Percentiles rank a stretch among this genome's conserved stretches.
These are phyloP conservation scores for Typhlichthys eigenmanni DNA, from an alignment of 2,797 vertebrate genomes.

Conservation along the genomic window DNA sequence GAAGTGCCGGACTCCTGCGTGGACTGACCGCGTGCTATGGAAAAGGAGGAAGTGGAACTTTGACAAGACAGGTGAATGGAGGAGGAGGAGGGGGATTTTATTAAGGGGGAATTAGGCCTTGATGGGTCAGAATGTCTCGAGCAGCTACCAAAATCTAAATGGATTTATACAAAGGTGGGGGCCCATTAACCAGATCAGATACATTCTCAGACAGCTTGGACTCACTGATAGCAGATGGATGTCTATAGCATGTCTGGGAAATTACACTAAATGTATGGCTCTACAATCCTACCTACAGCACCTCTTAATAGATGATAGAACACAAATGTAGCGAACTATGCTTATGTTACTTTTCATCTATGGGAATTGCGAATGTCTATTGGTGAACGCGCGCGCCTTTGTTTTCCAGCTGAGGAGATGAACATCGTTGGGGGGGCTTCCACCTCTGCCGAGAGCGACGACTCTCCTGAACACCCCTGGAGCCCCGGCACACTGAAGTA, in stretches of 20 bases:
- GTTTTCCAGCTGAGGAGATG: slow-evolving; percentile 88
- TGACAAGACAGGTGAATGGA: slow-evolving; percentile 85
- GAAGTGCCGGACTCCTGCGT: slow-evolving; percentile 96
- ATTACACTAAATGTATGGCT: no score
- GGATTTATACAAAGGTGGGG: no score
- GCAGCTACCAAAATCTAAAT: no score
- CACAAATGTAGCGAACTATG: no score
- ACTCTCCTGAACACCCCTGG: slow-evolving; percentile 82
- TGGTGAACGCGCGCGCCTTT: no score
- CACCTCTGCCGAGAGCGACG: slow-evolving; percentile 73
- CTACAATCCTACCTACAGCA: no score
- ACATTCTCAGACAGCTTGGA: no score
- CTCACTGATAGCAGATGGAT: no score
- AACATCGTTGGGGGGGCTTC: slow-evolving; percentile 86
- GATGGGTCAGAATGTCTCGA: background rate
- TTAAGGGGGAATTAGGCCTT: background rate
- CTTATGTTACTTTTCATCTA: background rate
- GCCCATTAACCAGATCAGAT: no score
- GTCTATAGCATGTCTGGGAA: no score
- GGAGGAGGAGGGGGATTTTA: background rate
- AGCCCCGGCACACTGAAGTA: slow-evolving; percentile 89
- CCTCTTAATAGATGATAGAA: no score
- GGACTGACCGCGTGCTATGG: slow-evolving; percentile 98
- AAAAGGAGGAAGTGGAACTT: slow-evolving; percentile 98
- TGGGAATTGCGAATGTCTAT: background rate